Conservation (phyloP, 2,797 vertebrate species). For the Hoplostethus mediterraneus region DNA sequence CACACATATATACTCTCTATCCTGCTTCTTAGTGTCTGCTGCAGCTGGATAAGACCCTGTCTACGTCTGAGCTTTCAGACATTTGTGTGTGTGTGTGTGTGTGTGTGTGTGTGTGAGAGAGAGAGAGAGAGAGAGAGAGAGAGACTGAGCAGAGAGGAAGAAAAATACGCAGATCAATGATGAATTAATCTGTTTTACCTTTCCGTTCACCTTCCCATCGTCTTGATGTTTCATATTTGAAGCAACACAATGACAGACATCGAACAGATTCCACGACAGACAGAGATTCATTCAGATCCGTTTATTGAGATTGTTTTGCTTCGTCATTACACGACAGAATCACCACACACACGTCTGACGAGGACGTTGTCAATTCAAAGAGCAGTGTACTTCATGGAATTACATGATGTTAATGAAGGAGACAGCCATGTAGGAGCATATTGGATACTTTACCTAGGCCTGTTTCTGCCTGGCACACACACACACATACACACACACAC, state of each 20-base stretch:
- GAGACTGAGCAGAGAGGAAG: neutral
- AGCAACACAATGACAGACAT: neutral
- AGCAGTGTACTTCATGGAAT: constrained; percentile 55
- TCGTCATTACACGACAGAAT: constrained; percentile 60
- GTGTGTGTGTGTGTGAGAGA: constrained; percentile 8
- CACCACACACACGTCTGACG: constrained; percentile 37
- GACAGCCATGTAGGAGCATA: neutral
- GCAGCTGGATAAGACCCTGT: constrained; percentile 16
- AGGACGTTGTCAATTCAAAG: constrained; percentile 58
- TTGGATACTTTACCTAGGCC: constrained; percentile 66
- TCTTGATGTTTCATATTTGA: constrained; percentile 13
- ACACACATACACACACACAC: constrained; percentile 18
- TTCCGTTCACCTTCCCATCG: neutral
- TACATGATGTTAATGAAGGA: constrained; percentile 54
- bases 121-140: neutral
- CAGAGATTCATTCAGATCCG: constrained; percentile 47
- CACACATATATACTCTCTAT: constrained; percentile 3
- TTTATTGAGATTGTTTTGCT: constrained; percentile 65
- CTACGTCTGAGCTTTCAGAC: constrained; percentile 7
- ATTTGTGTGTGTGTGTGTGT: constrained; percentile 37
- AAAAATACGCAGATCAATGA: constrained; percentile 24
- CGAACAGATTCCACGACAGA: constrained; percentile 39
- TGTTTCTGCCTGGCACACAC: constrained; percentile 30
- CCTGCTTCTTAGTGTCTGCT: constrained; percentile 1
- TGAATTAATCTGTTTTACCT: constrained; percentile 17